Conservation (phyloP, 2,797 vertebrate species). For the Galagoides demidoff region DNA sequence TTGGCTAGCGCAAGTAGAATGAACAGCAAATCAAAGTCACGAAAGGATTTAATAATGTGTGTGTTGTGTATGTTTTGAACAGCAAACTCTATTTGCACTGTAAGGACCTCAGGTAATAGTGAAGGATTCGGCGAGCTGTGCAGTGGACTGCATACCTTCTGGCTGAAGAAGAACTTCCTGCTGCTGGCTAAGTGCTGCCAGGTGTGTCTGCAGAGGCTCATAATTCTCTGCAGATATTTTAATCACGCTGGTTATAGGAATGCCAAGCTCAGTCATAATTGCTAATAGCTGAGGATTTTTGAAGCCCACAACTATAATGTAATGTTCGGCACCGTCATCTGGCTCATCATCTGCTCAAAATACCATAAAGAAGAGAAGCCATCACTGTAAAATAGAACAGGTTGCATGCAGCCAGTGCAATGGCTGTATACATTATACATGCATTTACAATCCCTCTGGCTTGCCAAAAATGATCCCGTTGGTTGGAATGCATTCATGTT, state of each 20-base stretch:
- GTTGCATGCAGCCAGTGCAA: conserved; percentile 17
- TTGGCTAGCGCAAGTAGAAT: conserved; percentile 53
- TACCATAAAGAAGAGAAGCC: conserved; percentile 57
- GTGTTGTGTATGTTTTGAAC: not conserved
- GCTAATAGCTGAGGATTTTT: conserved; percentile 89
- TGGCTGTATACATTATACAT: conserved; percentile 38
- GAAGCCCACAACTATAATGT: conserved; percentile 94
- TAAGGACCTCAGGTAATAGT: not conserved
- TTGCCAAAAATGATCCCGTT: conserved; percentile 45
- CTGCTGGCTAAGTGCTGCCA: conserved; percentile 76
- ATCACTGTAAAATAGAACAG: conserved; percentile 46
- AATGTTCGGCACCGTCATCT: conserved; percentile 93
- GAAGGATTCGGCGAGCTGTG: not conserved
- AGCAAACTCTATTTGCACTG: conserved; percentile 1
- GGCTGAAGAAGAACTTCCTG: conserved; percentile 64
- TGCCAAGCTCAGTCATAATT: conserved; percentile 89
- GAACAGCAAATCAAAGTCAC: conserved; percentile 57
- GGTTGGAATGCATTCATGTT: conserved; percentile 57
- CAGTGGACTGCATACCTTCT: conserved; percentile 83
- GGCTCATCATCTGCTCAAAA: conserved; percentile 95
- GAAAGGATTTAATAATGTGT: conserved; percentile 46
- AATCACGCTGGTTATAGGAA: conserved; percentile 93
- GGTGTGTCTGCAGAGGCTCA: conserved; percentile 78
- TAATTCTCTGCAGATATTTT: conserved; percentile 89
- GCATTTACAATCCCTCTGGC: conserved; percentile 34